Evolutionary conservation across 2,888 invertebrate species (phyloP), one percentile per base, ranked within the genome.

Genomic region (Antitype chi): DNA sequence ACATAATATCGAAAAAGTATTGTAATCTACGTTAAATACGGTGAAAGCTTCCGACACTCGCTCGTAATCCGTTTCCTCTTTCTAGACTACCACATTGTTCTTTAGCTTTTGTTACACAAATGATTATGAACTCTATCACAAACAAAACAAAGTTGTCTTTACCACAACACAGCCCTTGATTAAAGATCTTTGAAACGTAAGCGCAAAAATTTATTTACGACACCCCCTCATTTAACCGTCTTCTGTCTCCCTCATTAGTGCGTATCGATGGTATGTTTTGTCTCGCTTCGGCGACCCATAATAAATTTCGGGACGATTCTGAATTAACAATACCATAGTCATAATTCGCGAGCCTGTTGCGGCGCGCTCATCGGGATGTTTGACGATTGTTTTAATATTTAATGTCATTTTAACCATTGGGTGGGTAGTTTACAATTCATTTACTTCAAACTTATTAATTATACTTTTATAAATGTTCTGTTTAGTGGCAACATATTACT

Each of bases 321-420:
- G 92, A 94, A 94, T 94, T 94, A 94, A 94, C 93, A 94, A 93
- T 93, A 92, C 93, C 91, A 92, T 94, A 92, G 92, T 91, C 92
- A 93, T 94, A 94, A 94, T 93, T 93, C 91, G 92, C 92, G 90
- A 91, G 92, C 91, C 91, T 93, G 93, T 93, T 93, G 93, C 90
- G 91, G 91, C 87, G 89, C 89, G 59, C 87, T 92, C 92, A 90
- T 90, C 88, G 91, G 84, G 89, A 90, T 91, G 89, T 91, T 92
- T 92, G 90, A 91, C 86, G 89, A 92, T 88, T 89, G 78, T 89
- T 89, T 89, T 88, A 83, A 86, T 85, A 87, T 87, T 89, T 89
- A 75, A 88, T 87, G 69, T 76, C 85, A 80, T 87, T 86, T 89
- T 89, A 85, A 87, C 88, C 75, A 85, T 90, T 81, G 75, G 64